Conservation (phyloP, 2,888 invertebrate species). For the Himalopsyche japonica region DNA sequence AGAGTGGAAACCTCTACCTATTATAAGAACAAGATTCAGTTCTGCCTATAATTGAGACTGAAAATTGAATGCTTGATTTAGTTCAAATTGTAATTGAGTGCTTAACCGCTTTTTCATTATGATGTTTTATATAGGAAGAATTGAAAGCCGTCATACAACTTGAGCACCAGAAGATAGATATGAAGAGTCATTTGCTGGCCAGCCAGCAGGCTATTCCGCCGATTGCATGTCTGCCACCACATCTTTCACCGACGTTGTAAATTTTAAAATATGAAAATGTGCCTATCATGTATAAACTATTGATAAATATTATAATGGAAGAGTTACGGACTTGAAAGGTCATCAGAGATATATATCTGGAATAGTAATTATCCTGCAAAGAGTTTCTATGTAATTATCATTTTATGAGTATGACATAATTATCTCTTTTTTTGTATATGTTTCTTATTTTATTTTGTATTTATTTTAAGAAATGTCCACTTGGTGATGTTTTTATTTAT, state of each 20-base stretch:
- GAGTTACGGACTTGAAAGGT: not conserved
- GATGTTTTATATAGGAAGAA: constrained; percentile 59
- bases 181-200: constrained; percentile 40
- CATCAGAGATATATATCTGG: not conserved
- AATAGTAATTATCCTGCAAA: not conserved
- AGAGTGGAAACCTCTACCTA: too few relatives aligned
- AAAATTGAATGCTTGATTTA: too few relatives aligned
- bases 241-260: constrained; percentile 1
- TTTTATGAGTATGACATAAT: not conserved
- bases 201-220: constrained; percentile 41
- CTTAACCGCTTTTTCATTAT: not conserved
- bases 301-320: not conserved
- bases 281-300: not conserved
- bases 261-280: not conserved
- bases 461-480: not conserved
- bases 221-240: constrained; percentile 5
- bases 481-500: not conserved
- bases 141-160: constrained; percentile 59
- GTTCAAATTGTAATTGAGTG: too few relatives aligned
- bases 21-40: too few relatives aligned
- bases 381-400: not conserved
- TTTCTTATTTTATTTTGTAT: not conserved
- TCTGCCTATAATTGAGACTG: too few relatives aligned
- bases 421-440: not conserved
- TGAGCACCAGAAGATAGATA: constrained; percentile 62